Evolutionary conservation across 1,140 invertebrate species (phyloP).

Genomic region (Popillia japonica): DNA sequence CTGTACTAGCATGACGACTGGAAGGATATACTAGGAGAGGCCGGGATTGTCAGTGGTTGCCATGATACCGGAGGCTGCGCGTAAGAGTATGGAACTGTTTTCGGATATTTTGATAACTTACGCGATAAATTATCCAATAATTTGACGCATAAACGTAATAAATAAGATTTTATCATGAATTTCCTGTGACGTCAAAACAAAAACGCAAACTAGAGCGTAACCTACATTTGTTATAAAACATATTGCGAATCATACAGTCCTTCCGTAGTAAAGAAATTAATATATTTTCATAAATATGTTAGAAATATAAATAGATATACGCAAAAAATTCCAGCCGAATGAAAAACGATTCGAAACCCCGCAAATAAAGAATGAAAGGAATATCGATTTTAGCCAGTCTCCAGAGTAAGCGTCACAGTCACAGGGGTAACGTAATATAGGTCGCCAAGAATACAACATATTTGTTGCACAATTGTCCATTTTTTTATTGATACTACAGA

Average conservation of each 20-base stretch:
- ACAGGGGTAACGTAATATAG: not conserved
- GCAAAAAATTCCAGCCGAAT: too few relatives aligned
- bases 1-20: slow-evolving; percentile 36
- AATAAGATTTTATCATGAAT: not conserved
- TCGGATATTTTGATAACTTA: not conserved
- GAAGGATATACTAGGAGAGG: slow-evolving; percentile 17
- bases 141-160: not conserved
- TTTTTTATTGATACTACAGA: too few relatives aligned
- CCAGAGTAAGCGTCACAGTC: not conserved
- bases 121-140: not conserved
- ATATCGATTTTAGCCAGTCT: not conserved
- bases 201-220: not conserved
- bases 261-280: too few relatives aligned
- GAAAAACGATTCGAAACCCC: not conserved
- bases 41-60: slow-evolving; percentile 38
- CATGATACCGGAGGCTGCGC: slow-evolving; percentile 37
- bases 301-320: too few relatives aligned
- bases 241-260: too few relatives aligned
- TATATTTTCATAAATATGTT: too few relatives aligned
- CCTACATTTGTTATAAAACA: not conserved
- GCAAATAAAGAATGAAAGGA: slow-evolving; percentile 1
- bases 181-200: not conserved
- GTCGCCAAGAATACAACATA: not conserved
- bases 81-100: not conserved
- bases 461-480: not conserved